A percentile compares a stretch with the other conserved stretches of the same genome.
Evolutionary conservation across 2,888 invertebrate genomes (phyloP).

Genomic region (Ophion obscuratus): DNA sequence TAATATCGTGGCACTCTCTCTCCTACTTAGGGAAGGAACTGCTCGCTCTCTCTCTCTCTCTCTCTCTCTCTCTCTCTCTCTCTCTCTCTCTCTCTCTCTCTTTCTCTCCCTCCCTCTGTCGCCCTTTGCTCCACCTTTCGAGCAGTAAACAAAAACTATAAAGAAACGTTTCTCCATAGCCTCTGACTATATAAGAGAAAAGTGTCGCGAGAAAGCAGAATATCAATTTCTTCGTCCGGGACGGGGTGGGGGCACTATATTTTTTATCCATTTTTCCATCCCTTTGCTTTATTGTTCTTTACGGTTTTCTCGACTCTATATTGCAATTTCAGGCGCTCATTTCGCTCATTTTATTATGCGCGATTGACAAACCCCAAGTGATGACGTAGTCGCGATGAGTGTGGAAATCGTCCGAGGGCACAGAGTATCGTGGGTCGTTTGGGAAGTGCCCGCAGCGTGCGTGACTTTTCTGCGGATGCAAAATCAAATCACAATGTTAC

Average conservation of each 20-base stretch:
- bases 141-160: slow-evolving; percentile 59
- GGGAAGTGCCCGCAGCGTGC: no score
- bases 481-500: slow-evolving; percentile 65
- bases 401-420: not conserved
- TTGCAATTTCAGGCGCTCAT: not conserved
- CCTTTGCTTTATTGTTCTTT: not conserved
- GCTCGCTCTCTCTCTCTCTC: not conserved
- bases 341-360: not conserved
- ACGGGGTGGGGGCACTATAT: not conserved
- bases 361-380: not conserved
- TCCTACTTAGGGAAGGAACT: no score
- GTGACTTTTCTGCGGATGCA: not conserved
- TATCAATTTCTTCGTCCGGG: slow-evolving; percentile 27
- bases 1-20: slow-evolving; percentile 75
- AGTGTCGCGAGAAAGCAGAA: slow-evolving; percentile 14
- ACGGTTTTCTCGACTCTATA: slow-evolving; percentile 3
- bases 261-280: not conserved
- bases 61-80: not conserved
- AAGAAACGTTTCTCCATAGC: slow-evolving; percentile 38
- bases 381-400: not conserved
- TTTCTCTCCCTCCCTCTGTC: slow-evolving; percentile 13
- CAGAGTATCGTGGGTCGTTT: not conserved
- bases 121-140: slow-evolving; percentile 24
- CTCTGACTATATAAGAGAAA: not conserved
- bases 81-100: not conserved